phyloP scores from a whole-genome alignment of 2,888 invertebrate species.

The Hedya salicella region DNA sequence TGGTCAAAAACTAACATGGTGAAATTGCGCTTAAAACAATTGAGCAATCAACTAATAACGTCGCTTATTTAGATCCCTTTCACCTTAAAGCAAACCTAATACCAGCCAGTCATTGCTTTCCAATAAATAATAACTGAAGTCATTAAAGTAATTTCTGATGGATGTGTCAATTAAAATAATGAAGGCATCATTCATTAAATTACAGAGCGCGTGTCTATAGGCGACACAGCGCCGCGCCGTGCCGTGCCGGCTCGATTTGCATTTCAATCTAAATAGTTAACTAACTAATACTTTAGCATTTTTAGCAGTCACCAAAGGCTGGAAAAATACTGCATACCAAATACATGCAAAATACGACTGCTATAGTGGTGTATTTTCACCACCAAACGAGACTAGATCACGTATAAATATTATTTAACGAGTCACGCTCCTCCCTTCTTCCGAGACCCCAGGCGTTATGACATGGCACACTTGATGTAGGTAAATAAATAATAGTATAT shows the following conservation, averaged over 20 bases:
- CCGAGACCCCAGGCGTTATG: too few relatives aligned
- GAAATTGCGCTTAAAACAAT: too few relatives aligned
- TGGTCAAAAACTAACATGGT: too few relatives aligned
- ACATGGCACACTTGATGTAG: too few relatives aligned
- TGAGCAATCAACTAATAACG: background rate
- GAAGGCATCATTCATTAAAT: constrained; percentile 42
- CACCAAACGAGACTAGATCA: too few relatives aligned
- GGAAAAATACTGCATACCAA: too few relatives aligned
- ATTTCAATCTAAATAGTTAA: constrained; percentile 28
- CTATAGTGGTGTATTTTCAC: too few relatives aligned
- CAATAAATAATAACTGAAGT: constrained; percentile 15
- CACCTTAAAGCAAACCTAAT: constrained; percentile 4
- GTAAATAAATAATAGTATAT: too few relatives aligned
- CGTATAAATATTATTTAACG: too few relatives aligned
- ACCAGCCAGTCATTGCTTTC: constrained; percentile 2
- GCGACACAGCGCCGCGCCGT: constrained; percentile 40
- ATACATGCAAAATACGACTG: too few relatives aligned
- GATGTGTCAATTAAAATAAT: constrained; percentile 46
- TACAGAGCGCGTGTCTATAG: constrained; percentile 31
- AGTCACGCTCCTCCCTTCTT: too few relatives aligned
- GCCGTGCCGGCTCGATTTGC: constrained; percentile 44
- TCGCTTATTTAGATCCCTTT: background rate
- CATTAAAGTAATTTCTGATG: constrained; percentile 19
- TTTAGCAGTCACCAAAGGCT: background rate
- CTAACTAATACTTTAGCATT: background rate